Evolutionary conservation across 2,797 vertebrate species (phyloP).

Genomic region (Synaphobranchus kaupii): DNA sequence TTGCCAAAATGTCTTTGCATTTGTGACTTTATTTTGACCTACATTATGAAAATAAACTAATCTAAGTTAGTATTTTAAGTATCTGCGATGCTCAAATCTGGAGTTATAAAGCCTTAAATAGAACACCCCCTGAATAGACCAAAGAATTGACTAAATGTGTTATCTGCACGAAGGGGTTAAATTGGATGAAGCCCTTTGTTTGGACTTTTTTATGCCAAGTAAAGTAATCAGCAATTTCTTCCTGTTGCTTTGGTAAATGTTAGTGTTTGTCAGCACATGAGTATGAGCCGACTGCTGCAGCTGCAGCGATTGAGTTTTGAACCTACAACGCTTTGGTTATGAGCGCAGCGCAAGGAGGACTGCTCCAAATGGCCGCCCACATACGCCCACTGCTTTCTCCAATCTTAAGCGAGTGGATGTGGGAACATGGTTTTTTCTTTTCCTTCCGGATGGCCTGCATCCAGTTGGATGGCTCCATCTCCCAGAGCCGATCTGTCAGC

Average conservation of each 20-base stretch:
- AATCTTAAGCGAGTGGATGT: not conserved
- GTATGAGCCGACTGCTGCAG: not conserved
- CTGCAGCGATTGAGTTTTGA: slow-evolving; percentile 3
- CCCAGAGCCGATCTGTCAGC: slow-evolving; percentile 23
- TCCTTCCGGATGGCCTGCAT: slow-evolving; percentile 18
- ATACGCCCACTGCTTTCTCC: not conserved
- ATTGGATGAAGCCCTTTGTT: not conserved
- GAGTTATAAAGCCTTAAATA: too few relatives aligned
- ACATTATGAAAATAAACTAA: too few relatives aligned
- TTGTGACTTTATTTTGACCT: too few relatives aligned
- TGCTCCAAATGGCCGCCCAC: slow-evolving; percentile 1
- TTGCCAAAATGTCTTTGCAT: too few relatives aligned
- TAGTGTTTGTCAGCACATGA: not conserved
- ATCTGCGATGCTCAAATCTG: too few relatives aligned
- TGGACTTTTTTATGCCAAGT: not conserved
- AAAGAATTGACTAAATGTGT: too few relatives aligned
- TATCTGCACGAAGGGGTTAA: too few relatives aligned
- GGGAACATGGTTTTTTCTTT: slow-evolving; percentile 16
- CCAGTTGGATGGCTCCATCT: slow-evolving; percentile 24
- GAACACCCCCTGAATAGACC: too few relatives aligned
- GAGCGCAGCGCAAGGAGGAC: not conserved
- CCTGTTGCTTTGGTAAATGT: not conserved
- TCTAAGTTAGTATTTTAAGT: too few relatives aligned
- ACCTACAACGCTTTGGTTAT: not conserved
- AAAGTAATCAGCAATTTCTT: not conserved